phyloP scores from a whole-genome alignment of 2,888 invertebrate species.

The Caenorhabditis parvicauda region DNA sequence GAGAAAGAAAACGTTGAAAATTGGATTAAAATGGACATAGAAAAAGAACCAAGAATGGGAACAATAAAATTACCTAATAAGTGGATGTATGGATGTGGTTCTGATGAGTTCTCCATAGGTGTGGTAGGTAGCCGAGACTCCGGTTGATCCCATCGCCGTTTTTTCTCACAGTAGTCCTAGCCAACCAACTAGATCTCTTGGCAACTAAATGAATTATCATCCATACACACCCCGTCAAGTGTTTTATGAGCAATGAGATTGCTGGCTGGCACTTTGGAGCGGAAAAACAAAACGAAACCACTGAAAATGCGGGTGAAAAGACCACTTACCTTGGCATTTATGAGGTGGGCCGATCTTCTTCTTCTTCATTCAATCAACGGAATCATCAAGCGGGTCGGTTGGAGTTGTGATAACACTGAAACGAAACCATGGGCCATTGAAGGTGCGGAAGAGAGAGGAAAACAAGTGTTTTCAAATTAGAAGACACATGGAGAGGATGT shows the following conservation, averaged over 20 bases:
- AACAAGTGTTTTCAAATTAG: constrained; percentile 2
- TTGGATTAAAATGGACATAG: not conserved
- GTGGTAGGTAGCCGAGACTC: constrained; percentile 48
- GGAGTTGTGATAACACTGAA: too few species aligned
- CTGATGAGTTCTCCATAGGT: constrained; percentile 53
- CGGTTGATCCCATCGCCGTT: constrained; percentile 45
- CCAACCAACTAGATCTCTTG: not conserved
- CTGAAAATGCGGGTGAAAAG: not conserved
- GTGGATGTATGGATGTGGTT: constrained; percentile 49
- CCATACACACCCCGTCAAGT: constrained; percentile 18
- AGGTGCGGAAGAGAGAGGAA: not conserved
- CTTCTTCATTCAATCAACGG: too few species aligned
- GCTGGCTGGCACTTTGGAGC: too few species aligned
- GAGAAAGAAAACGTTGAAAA: too few species aligned
- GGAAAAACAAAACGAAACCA: too few species aligned
- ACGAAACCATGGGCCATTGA: too few species aligned
- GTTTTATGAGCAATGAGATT: too few species aligned
- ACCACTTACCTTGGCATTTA: too few species aligned
- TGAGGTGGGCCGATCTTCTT: too few species aligned
- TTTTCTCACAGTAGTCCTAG: constrained; percentile 1
- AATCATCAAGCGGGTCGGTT: too few species aligned
- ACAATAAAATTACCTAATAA: constrained; percentile 22
- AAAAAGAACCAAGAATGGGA: not conserved
- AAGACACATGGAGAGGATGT: constrained; percentile 8
- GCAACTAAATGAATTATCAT: constrained; percentile 24